Base-by-base conservation (phyloP, 2,113 vertebrate genomes). In the Campylomormyrus numenius region DNA sequence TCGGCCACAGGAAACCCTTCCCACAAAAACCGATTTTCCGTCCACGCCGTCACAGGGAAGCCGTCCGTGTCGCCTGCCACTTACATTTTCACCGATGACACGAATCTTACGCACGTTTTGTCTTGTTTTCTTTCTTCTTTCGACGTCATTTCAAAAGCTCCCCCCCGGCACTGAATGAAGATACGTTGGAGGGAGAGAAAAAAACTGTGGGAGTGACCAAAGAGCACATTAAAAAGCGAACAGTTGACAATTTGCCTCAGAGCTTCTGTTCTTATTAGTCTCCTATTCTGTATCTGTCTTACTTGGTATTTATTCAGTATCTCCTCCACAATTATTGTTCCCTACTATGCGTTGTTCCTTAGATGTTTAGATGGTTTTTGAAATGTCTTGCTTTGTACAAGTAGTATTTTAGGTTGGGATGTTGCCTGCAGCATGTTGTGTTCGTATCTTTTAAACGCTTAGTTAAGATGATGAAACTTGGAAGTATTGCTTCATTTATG, bases 11-110 rank as follows among this genome's bases (percentile, higher is more conserved):
- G 92, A 93, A 87, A 95, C 91, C 93, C 93, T 92, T 92, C 92
- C 92, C 95, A 96, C 96, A 97, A 96, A 95, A 94, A 94, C 93
- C 91, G 92, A 91, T 95, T 94, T 92, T 95, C 93, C 94, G 92
- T 93, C 94, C 95, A 92, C 90, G 91, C 91, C 91, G 92, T 93
- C 74, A 88, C 92, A 88, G 87, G 90, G 91, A 80, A 92, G 89
- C 91, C 48, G 70, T 80, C 13, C 10, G 91, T 84, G 90, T 93
- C 90, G 90, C 91, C 93, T 93, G 93, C 94, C 92, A 94, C 88
- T 93, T 90, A 89, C 89, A 94, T 93, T 94, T 91, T 89, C 87
- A 89, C 92, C 88, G 89, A 93, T 88, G 91, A 88, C 86, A 90
- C 91, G 91, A 90, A 93, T 93, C 93, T 91, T 89, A 91, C 91